Evolutionary conservation across 2,888 invertebrate species (phyloP).

Genomic region (Mesorhabditis sp.): DNA sequence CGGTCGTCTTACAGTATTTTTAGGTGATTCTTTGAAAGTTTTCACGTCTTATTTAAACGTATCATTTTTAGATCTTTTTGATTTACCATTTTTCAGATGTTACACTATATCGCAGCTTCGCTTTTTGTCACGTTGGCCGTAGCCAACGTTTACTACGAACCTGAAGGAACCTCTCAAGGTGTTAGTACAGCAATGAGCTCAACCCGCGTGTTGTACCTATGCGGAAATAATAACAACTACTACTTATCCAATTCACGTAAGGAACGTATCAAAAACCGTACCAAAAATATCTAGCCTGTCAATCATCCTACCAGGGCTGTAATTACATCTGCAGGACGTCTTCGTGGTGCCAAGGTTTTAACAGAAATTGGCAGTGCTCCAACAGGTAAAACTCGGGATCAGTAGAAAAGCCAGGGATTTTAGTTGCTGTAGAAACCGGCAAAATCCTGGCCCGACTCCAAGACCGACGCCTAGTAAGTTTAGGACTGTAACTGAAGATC

Average conservation of each 20-base stretch:
- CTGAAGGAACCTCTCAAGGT: too few species aligned
- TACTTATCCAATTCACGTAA: slow-evolving; percentile 27
- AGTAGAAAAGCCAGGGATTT: neutral
- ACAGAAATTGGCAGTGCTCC: slow-evolving; percentile 26
- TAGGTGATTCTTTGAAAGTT: too few species aligned
- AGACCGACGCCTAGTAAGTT: too few species aligned
- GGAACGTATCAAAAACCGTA: neutral
- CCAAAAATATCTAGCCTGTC: slow-evolving; percentile 20
- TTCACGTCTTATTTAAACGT: too few species aligned
- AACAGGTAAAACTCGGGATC: slow-evolving; percentile 20
- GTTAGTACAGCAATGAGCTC: neutral
- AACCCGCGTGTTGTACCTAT: slow-evolving; percentile 17
- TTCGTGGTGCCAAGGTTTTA: slow-evolving; percentile 27
- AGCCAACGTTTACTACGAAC: too few species aligned
- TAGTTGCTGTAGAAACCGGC: neutral
- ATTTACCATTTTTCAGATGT: too few species aligned
- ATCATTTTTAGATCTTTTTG: too few species aligned
- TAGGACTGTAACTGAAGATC: too few species aligned
- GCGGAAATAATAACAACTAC: slow-evolving; percentile 31
- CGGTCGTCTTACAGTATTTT: too few species aligned
- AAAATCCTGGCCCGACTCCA: slow-evolving; percentile 1
- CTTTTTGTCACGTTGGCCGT: too few species aligned
- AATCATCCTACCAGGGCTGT: slow-evolving; percentile 25
- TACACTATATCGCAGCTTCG: too few species aligned
- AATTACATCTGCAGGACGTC: slow-evolving; percentile 24